Evolutionary conservation across 2,113 vertebrate genomes (phyloP).

Genomic region (Epinephelus cyanopodus): DNA sequence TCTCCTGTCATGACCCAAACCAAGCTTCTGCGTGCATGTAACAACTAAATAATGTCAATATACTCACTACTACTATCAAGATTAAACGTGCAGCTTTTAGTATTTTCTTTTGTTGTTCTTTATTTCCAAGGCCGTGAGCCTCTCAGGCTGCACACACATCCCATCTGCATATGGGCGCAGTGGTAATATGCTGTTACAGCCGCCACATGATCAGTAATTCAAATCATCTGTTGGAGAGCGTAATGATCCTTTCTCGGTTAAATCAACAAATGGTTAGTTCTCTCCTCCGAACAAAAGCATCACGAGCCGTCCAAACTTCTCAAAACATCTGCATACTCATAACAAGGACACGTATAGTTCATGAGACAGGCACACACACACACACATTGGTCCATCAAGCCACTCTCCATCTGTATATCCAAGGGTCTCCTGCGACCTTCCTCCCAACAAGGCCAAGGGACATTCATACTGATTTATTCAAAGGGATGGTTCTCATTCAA

Average conservation of each 20-base stretch:
- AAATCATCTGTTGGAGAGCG: constrained; percentile 12
- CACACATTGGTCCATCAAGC: constrained; percentile 61
- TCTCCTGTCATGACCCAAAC: not conserved
- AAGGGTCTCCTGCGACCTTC: constrained; percentile 80
- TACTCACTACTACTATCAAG: not conserved
- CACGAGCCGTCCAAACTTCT: constrained; percentile 35
- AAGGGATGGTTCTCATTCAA: constrained; percentile 83
- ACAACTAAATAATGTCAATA: not conserved
- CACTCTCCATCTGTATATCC: constrained; percentile 74
- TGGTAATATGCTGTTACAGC: not conserved
- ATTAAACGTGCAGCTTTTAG: not conserved
- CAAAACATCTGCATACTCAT: constrained; percentile 51
- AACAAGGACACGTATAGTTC: constrained; percentile 37
- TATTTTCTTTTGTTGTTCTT: constrained; percentile 1
- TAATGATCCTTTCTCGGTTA: constrained; percentile 24
- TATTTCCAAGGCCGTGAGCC: constrained; percentile 4
- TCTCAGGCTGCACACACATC: not conserved
- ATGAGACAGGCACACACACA: constrained; percentile 14
- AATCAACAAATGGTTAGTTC: constrained; percentile 28
- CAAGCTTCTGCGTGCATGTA: not conserved
- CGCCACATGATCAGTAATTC: constrained; percentile 10
- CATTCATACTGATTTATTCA: constrained; percentile 83
- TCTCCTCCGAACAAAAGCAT: constrained; percentile 13
- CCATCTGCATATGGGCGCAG: constrained; percentile 7
- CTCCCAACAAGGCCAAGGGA: constrained; percentile 81